Evolutionary conservation across 2,113 vertebrate genomes (phyloP), one percentile per base, ranked within the genome.

Genomic region (Mormyrus lacerda): DNA sequence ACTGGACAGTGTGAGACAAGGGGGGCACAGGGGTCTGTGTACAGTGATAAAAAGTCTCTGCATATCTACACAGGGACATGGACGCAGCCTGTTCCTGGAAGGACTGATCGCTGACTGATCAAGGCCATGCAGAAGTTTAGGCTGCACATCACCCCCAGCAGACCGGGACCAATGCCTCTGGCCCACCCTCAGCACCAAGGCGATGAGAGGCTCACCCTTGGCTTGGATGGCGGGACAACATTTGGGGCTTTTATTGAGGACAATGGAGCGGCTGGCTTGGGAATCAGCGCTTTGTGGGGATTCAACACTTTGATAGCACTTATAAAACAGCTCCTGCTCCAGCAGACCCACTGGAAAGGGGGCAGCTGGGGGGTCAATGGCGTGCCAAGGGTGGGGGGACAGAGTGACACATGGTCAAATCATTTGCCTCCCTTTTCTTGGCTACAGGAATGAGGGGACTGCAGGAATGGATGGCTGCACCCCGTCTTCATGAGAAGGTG

Each of bases 271-370:
- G 42, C 44, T 73, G 44, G 31, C 88, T 61, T 3, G 17, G 19
- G 48, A 48, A 35, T 27, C 51, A 10, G 48, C 7, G 8, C 2
- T 0, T 24, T 47, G 9, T 85, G 88, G 79, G 89, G 89, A 90
- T 89, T 91, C 89, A 89, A 91, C 90, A 91, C 89, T 87, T 90
- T 53, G 85, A 87, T 83, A 76, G 83, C 45, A 19, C 50, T 89
- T 88, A 86, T 82, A 89, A 89, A 91, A 89, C 55, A 58, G 89
- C 27, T 58, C 24, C 55, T 88, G 65, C 85, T 83, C 90, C n/a
- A 51, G 79, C 19, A 15, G 45, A 48, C 35, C 48, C 88, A 51
- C 27, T 85, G 89, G 48, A 89, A 89, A 61, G 58, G 42, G 61
- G 87, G 42, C 2, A 42, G n/a, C 39, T 15, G 3, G 42, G 69